Evolutionary conservation across 1,140 invertebrate genomes (phyloP).

Genomic region (Zaprionus camerounensis): DNA sequence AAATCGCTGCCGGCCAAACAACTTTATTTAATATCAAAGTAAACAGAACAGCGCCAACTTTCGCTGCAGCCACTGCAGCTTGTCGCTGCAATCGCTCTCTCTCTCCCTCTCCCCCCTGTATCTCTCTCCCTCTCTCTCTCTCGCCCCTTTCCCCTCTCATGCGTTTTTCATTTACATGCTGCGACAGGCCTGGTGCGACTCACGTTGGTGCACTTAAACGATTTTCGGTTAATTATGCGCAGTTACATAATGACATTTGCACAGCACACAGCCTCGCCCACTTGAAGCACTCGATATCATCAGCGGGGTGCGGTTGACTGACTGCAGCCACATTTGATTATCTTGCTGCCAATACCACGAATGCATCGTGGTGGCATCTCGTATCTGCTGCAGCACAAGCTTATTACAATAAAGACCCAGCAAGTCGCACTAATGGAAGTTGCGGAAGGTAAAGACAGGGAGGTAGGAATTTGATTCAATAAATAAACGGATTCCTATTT

Average conservation of each 20-base stretch:
- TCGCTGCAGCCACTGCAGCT: slow-evolving; percentile 21
- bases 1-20: slow-evolving; percentile 65
- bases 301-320: slow-evolving; percentile 7
- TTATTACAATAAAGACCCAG: neutral
- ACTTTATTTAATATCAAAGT: slow-evolving; percentile 82
- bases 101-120: neutral
- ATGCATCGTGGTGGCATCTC: neutral
- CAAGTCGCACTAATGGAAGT: neutral
- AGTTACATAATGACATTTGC: slow-evolving; percentile 74
- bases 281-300: slow-evolving; percentile 4
- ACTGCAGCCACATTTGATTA: slow-evolving; percentile 34
- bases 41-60: slow-evolving; percentile 51
- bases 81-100: slow-evolving; percentile 8
- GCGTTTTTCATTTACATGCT: slow-evolving; percentile 75
- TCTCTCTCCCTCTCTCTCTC: neutral
- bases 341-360: slow-evolving; percentile 9
- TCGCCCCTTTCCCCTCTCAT: slow-evolving; percentile 1
- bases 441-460: neutral
- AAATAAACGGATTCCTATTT: no score
- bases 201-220: slow-evolving; percentile 60
- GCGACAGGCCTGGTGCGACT: slow-evolving; percentile 39
- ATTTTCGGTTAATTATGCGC: slow-evolving; percentile 80
- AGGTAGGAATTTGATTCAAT: no score
- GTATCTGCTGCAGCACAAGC: neutral
- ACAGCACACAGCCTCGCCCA: slow-evolving; percentile 41